These are phyloP conservation scores for Harlomillsia oculata DNA, from an alignment of 1,140 invertebrate species.

Conservation along the genomic window DNA sequence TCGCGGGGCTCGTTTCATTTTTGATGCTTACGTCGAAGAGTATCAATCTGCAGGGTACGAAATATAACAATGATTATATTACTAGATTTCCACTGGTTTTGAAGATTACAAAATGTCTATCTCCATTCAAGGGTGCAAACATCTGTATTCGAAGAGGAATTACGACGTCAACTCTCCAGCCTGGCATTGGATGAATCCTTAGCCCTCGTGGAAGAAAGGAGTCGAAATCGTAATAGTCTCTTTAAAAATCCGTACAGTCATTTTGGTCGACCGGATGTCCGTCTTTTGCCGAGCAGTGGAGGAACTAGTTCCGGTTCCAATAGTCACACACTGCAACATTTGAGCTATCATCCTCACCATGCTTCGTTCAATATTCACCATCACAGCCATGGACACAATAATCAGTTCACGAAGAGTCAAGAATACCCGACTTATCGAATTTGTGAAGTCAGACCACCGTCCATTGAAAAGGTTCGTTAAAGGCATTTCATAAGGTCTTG, in stretches of 20 bases:
- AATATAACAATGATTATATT: not conserved
- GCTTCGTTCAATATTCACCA: conserved; percentile 20
- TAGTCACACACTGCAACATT: conserved; percentile 20
- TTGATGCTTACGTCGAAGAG: conserved; percentile 35
- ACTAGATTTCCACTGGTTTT: not conserved
- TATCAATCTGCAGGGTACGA: conserved; percentile 33
- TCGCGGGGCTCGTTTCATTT: conserved; percentile 32
- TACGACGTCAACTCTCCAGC: conserved; percentile 31
- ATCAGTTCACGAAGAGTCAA: conserved; percentile 11
- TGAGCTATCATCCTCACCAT: conserved; percentile 21
- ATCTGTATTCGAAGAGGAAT: conserved; percentile 31
- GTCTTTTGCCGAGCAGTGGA: conserved; percentile 23
- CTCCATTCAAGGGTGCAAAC: conserved; percentile 23
- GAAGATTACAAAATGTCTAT: not conserved
- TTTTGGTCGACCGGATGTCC: conserved; percentile 34
- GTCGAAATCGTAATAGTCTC: conserved; percentile 20
- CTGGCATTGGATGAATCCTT: conserved; percentile 35
- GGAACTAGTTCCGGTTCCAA: conserved; percentile 12
- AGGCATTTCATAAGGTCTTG: too few species aligned
- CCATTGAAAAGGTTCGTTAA: conserved; percentile 33
- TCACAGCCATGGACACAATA: conserved; percentile 15
- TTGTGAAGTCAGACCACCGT: conserved; percentile 35
- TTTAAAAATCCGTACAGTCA: conserved; percentile 34
- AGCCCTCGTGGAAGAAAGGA: conserved; percentile 32
- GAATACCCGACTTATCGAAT: conserved; percentile 34